phyloP scores from a whole-genome alignment of 2,113 vertebrate species.

The Monopterus albus region DNA sequence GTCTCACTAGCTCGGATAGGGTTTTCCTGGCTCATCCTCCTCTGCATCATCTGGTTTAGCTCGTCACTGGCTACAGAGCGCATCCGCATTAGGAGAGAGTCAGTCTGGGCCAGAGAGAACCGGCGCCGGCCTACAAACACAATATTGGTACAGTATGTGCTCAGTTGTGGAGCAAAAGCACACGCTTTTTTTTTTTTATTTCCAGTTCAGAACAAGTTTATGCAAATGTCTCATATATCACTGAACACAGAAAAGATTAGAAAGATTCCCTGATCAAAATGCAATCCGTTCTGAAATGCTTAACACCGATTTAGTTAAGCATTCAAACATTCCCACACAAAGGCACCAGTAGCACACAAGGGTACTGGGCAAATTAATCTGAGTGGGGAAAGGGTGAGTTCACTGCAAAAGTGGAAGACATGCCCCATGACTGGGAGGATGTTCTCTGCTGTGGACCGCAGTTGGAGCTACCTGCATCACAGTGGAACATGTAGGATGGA shows the following conservation, averaged over 20 bases:
- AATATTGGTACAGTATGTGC: neutral
- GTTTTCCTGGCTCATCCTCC: constrained; percentile 95
- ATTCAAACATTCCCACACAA: constrained; percentile 54
- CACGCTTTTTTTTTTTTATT: neutral
- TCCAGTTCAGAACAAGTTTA: constrained; percentile 23
- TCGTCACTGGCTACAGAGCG: constrained; percentile 94
- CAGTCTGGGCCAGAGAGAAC: constrained; percentile 88
- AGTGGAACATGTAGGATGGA: constrained; percentile 71
- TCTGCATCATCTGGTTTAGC: constrained; percentile 93
- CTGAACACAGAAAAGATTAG: constrained; percentile 18
- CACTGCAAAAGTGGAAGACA: constrained; percentile 64
- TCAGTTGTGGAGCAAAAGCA: neutral
- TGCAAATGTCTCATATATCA: constrained; percentile 29
- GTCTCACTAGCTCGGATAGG: constrained; percentile 89
- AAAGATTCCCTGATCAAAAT: constrained; percentile 41
- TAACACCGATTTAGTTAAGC: constrained; percentile 39
- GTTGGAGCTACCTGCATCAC: constrained; percentile 81
- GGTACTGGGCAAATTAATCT: constrained; percentile 76
- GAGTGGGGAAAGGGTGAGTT: constrained; percentile 44
- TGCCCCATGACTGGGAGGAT: constrained; percentile 47
- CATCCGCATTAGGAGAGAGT: constrained; percentile 92
- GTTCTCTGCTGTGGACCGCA: constrained; percentile 49
- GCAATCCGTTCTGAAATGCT: constrained; percentile 50
- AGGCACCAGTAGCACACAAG: constrained; percentile 72
- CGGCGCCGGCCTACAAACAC: constrained; percentile 83